Conservation (phyloP, 2,113 vertebrate genomes). For the Fregetta grallaria region DNA sequence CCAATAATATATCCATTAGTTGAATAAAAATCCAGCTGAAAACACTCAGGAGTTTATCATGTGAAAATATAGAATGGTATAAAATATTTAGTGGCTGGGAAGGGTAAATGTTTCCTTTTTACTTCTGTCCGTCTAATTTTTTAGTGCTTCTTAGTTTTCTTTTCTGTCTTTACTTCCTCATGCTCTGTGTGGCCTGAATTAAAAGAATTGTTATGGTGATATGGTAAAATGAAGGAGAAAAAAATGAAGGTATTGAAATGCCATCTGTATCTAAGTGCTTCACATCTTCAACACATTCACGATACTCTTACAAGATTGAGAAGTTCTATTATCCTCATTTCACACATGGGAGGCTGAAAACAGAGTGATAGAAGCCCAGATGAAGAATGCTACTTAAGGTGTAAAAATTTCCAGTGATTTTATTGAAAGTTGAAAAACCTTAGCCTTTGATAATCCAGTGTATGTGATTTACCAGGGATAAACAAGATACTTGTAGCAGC, state of each 20-base stretch:
- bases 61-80: background rate
- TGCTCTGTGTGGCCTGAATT: background rate
- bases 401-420: background rate
- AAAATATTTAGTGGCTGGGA: background rate
- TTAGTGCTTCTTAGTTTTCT: background rate
- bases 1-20: background rate
- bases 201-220: background rate
- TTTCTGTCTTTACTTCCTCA: background rate
- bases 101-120: background rate
- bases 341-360: background rate
- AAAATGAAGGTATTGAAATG: background rate
- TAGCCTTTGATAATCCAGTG: background rate
- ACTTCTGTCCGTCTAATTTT: background rate
- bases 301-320: background rate
- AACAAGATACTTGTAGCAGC: background rate
- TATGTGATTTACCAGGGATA: background rate
- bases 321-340: background rate
- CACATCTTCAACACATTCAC: background rate
- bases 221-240: background rate
- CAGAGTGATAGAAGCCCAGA: background rate
- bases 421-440: background rate
- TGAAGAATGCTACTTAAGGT: background rate
- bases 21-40: background rate
- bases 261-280: background rate
- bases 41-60: background rate